Evolutionary conservation across 2,113 vertebrate genomes (phyloP), one percentile per base, ranked within the genome.

Genomic region (Melanocharis versteri): DNA sequence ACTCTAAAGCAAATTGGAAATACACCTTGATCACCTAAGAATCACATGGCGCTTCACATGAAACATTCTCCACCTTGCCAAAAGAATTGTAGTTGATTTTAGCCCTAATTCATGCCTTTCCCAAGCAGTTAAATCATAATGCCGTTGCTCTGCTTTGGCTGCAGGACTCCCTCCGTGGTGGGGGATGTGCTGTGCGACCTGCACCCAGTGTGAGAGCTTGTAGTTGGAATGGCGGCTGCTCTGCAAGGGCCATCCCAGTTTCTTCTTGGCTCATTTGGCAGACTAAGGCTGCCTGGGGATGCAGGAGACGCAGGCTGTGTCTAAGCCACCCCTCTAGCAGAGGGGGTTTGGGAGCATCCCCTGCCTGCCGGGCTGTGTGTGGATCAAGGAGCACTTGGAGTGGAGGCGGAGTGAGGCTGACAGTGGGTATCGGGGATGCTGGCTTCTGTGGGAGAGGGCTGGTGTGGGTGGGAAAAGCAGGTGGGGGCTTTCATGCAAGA

Each of bases 351-450:
- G 16, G 54, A 57, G 5, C 1, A 11, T 17, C 20, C 6, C 15
- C 31, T 50, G 3, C 51, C 31, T 2, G 1, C 24, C 7, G 11
- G 42, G 47, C 66, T 37, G 11, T 10, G 26, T 18, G 21, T 27
- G 53, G 8, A 40, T 35, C 40, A 27, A 37, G 28, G 39, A 72
- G 72, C 2, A 0, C 39, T 48, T 21, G 47, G 26, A 45, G 19
- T 4, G 2, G 51, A 79, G 40, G 17, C 0, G 1, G 4, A 14
- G 42, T 17, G 33, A 16, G 71, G 51, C 11, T 5, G 17, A 15
- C 26, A 1, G 11, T 0, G 0, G 16, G 6, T 33, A 1, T 3
- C 0, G 0, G 24, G 56, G 44, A 26, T 5, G 1, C 26, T 76
- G 62, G 15, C 20, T 71, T 80, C 39, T 48, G 23, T 7, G 13